Base-by-base conservation (phyloP, 2,888 invertebrate species). In the Lasioglossum calceatum region DNA sequence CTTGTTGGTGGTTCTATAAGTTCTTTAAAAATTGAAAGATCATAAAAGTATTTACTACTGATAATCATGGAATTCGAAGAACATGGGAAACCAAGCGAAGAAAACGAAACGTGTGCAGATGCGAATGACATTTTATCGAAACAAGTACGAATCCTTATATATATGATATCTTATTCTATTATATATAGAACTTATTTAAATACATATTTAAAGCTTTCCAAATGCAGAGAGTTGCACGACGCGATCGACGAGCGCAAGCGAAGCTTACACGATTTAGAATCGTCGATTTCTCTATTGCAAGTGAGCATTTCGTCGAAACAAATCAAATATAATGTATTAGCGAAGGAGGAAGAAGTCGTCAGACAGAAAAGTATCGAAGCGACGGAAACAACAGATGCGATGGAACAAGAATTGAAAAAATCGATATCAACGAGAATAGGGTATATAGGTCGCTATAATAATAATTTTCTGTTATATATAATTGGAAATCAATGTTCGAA, bases 401-500 rank as follows among this genome's bases (percentile, higher is more conserved):
- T 71, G 14, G 71, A 88, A 32, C 71, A 90, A 5, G 85, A 89
- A 75, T 67, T 86, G 42, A 85, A 72, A 54, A 42, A 73, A 70
- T 79, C 81, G 2, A 61, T 32, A 47, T 39, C 1, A 19, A 8
- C 67, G 14, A 78, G 83, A 10, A n/a, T 12, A 3, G n/a, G 32
- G 5, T 32, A 39, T 16, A 75, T 12, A 79, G 67, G 44, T 71
- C 19, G 4, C 50, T 44, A 44, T 44, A 82, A 12, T 67, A 84
- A 79, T 77, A 85, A 88, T 89, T 61, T 16, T 61, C 50, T 79
- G 1, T n/a, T 16, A 42, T n/a, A 4, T 16, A 42, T n/a, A 4
- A 1, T n/a, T 42, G 4, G 39, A 39, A 36, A 70, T 58, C 4
- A 39, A 19, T 23, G 1, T 39, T 39, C 19, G 1, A 19, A 23